These are phyloP conservation scores for Amiota mariae DNA, from an alignment of 2,888 invertebrate species.

Conservation along the genomic window DNA sequence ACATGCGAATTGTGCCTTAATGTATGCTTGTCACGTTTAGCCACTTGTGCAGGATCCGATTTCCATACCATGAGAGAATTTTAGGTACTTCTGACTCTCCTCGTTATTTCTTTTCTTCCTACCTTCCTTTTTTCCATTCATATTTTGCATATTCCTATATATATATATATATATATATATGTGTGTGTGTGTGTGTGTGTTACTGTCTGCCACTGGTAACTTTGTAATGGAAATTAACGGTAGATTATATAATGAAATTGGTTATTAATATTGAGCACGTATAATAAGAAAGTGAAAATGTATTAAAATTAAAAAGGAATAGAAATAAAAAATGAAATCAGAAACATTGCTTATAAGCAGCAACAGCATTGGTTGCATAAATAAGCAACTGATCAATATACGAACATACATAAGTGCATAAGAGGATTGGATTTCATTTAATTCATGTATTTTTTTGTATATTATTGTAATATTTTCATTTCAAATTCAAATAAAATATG, in stretches of 20 bases:
- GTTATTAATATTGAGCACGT: conserved; percentile 18
- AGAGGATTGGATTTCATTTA: neutral
- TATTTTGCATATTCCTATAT: conserved; percentile 5
- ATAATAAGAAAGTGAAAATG: neutral
- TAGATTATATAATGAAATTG: conserved; percentile 5
- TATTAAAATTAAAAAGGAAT: too few relatives aligned
- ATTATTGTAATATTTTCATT: too few relatives aligned
- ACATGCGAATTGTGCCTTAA: conserved; percentile 41
- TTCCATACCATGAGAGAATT: neutral
- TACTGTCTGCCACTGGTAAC: neutral
- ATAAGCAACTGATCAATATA: neutral
- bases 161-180: too few relatives aligned
- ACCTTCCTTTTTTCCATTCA: conserved; percentile 24
- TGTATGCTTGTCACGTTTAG: conserved; percentile 67
- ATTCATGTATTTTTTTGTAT: neutral
- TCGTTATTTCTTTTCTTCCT: conserved; percentile 33
- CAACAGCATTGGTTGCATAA: neutral
- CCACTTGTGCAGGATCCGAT: conserved; percentile 60
- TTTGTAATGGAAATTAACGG: conserved; percentile 26
- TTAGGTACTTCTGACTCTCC: neutral
- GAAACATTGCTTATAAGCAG: neutral
- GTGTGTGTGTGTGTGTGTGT: neutral
- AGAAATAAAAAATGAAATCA: too few relatives aligned
- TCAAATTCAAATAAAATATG: too few relatives aligned
- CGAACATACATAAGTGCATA: neutral